These are phyloP conservation scores for Myiagra hebetior DNA, from an alignment of 2,113 vertebrate species.

Conservation along the genomic window DNA sequence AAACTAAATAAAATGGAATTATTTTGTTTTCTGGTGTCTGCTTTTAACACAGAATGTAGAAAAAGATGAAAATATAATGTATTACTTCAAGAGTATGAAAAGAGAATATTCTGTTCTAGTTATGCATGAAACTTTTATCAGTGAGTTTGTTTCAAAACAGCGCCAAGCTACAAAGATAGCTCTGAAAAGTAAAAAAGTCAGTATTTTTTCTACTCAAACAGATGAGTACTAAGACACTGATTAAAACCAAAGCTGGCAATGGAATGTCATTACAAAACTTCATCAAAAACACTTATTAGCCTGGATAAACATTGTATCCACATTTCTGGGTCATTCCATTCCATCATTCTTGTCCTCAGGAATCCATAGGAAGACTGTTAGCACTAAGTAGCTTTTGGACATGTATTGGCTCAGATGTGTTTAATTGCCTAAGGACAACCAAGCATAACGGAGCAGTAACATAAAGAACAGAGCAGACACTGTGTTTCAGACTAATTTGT, in stretches of 20 bases:
- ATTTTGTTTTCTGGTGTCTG: background rate
- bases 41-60: background rate
- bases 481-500: background rate
- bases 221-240: background rate
- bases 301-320: background rate
- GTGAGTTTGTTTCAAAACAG: background rate
- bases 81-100: background rate
- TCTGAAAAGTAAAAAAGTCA: background rate
- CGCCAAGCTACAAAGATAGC: background rate
- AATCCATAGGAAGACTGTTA: background rate
- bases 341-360: background rate
- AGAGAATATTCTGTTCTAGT: background rate
- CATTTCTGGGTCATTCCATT: background rate
- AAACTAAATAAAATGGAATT: background rate
- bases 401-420: background rate
- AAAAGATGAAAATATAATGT: background rate
- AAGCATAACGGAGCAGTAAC: background rate
- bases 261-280: background rate
- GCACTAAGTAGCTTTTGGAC: background rate
- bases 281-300: background rate
- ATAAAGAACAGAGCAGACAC: background rate
- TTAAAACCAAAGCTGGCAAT: background rate
- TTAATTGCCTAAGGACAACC: background rate
- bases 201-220: background rate
- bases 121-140: background rate